Conservation (phyloP, 1,140 invertebrate genomes). For the Eupristina koningsbergeri region DNA sequence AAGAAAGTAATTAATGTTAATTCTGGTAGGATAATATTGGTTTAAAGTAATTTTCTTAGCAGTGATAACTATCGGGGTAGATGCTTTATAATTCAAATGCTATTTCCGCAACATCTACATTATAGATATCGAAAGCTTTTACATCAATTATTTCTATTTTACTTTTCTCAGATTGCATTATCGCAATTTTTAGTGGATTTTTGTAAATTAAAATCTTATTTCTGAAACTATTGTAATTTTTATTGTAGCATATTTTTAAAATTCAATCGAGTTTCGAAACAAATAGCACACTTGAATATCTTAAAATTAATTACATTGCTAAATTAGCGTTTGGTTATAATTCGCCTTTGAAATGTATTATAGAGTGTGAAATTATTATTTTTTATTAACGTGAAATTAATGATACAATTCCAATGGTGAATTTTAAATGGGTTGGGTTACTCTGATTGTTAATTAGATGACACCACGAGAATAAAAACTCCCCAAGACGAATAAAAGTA, state of each 20-base stretch:
- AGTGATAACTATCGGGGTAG: neutral
- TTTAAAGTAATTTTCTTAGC: neutral
- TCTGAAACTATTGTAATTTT: neutral
- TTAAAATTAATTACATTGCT: too few species aligned
- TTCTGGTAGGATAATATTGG: neutral
- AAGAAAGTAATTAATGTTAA: neutral
- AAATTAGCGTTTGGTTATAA: too few species aligned
- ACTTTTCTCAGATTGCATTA: neutral
- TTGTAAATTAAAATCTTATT: neutral
- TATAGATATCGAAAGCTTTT: slow-evolving; percentile 1
- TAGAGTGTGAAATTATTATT: too few species aligned
- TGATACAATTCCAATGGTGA: too few species aligned
- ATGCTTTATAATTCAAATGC: neutral
- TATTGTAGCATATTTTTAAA: too few species aligned
- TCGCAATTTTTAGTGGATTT: neutral
- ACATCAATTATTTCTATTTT: neutral
- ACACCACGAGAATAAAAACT: neutral
- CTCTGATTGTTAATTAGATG: too few species aligned
- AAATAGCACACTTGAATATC: neutral
- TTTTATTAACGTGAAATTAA: too few species aligned
- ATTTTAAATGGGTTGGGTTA: too few species aligned
- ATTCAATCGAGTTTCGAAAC: neutral
- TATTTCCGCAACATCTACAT: neutral
- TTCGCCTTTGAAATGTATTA: too few species aligned
- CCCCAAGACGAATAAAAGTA: neutral